These are phyloP conservation scores for Coreius guichenoti DNA, from an alignment of 2,797 vertebrate genomes.

Conservation along the genomic window DNA sequence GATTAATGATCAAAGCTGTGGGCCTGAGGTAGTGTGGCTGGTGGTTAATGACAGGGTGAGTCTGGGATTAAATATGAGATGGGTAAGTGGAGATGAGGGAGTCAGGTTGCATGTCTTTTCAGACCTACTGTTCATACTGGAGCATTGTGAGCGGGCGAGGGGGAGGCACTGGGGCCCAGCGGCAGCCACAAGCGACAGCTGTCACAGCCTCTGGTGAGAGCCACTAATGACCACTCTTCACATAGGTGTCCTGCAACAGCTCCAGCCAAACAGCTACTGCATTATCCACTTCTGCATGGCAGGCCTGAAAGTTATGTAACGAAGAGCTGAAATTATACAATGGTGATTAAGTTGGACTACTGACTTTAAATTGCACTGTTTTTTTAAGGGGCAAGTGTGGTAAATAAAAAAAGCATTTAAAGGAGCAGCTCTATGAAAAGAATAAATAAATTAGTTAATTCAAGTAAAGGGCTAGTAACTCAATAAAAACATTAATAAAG, in stretches of 20 bases:
- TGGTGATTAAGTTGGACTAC: constrained; percentile 2
- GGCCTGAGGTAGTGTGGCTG: constrained; percentile 50
- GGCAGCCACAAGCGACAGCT: constrained; percentile 59
- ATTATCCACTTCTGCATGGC: constrained; percentile 17
- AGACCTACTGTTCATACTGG: constrained; percentile 59
- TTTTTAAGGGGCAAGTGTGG: background rate
- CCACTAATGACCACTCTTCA: constrained; percentile 49
- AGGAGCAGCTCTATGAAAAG: background rate
- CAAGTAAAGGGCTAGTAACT: background rate
- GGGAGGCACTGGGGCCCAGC: constrained; percentile 49
- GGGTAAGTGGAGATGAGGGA: constrained; percentile 62
- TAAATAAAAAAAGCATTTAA: background rate
- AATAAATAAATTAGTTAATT: background rate
- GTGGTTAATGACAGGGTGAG: constrained; percentile 58
- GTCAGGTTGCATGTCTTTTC: constrained; percentile 65
- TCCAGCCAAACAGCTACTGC: constrained; percentile 31
- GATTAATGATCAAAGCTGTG: constrained; percentile 58
- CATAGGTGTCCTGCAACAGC: constrained; percentile 49
- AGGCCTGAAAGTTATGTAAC: constrained; percentile 21
- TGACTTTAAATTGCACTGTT: background rate
- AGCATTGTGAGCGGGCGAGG: constrained; percentile 61
- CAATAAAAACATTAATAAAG: background rate
- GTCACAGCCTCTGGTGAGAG: constrained; percentile 61
- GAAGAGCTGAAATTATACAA: constrained; percentile 12
- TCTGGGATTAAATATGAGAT: constrained; percentile 63